Evolutionary conservation across 2,797 vertebrate species (phyloP), one percentile per base, ranked within the genome.

Genomic region (Sebastes melanostomus): DNA sequence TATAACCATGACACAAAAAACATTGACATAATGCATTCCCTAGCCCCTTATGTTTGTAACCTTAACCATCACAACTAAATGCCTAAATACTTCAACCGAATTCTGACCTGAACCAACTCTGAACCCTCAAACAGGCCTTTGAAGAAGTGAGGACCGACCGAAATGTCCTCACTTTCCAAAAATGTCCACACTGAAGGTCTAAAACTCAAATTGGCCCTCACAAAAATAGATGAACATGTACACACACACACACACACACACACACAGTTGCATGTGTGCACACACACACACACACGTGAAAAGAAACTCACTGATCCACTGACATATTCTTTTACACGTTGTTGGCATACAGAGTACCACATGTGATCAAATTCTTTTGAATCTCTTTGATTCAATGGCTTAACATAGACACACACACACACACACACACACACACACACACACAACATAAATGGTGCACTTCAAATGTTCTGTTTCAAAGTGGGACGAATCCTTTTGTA

Each of bases 311-410:
- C 56, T 59, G 50, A 82, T 75, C 66, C 61, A 54, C 63, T 46
- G 62, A 56, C 65, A 72, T 67, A 72, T 61, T 68, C 25, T 61
- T 50, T 66, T 34, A 54, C 29, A 79, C 68, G 36, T 59, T 81
- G 36, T 13, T 68, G n/a, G 22, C 38, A 58, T 65, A 36, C 4
- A n/a, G 0, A n/a, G 0, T 18, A 8, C 38, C 32, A 50, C 50
- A 54, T 77, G 22, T 72, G 29, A 68, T 81, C 34, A 73, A 70
- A 84, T 69, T 68, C 73, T 75, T 46, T 72, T 1, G 61, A 50
- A 50, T 50, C 18, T 50, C 16, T 61, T 52, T 16, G 11, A 76
- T 82, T 80, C 36, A 18, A 27, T 70, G 18, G 34, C 18, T 8
- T 10, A 29, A 69, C 58, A 60, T 8, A 11, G 4, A 61, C 14